Evolutionary conservation across 2,113 vertebrate genomes (phyloP), one percentile per base, ranked within the genome.

Genomic region (Elephas maximus): DNA sequence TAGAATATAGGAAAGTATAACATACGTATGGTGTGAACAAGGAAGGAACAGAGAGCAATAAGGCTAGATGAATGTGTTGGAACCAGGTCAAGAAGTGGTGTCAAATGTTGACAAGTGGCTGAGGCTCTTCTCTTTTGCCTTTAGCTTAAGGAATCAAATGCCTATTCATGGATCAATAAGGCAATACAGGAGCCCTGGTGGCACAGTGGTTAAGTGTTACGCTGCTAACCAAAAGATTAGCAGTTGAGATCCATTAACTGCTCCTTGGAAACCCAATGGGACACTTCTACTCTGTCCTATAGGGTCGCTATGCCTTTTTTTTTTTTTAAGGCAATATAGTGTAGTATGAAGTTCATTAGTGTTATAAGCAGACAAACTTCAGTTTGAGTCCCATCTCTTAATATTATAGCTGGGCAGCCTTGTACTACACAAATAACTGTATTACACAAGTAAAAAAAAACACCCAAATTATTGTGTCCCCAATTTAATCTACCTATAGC

Each of bases 121-220:
- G 24, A 88, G 63, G 8, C 28, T 87, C 67, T 85, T 17, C 91
- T 71, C 60, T 87, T 8, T 73, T 84, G 20, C 28, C 28, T 44
- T 53, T 67, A 65, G 65, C 3, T 30, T 78, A 78, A 96, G 51
- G 20, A 82, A 90, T 85, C 41, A 76, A 90, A 94, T 63, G n/a
- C 12, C 44, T 90, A 15, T 33, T 71, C 28, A 28, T 77, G 26
- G 26, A 81, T 53, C 23, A 48, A 21, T 79, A 23, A 45, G 15
- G 53, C 63, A 48, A 28, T 83, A n/a, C 63, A 74, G 0, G 37
- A 37, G 37, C 37, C 37, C 37, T 37, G 37, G 37, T 37, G 37
- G 37, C 37, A 37, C 37, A 37, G 37, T 37, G 37, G 37, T 37
- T 37, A 37, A 37, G 37, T 37, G 37, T 37, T 37, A 37, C 37